These are phyloP conservation scores for Syrmaticus mikado DNA, from an alignment of 2,113 vertebrate species.

Conservation along the genomic window DNA sequence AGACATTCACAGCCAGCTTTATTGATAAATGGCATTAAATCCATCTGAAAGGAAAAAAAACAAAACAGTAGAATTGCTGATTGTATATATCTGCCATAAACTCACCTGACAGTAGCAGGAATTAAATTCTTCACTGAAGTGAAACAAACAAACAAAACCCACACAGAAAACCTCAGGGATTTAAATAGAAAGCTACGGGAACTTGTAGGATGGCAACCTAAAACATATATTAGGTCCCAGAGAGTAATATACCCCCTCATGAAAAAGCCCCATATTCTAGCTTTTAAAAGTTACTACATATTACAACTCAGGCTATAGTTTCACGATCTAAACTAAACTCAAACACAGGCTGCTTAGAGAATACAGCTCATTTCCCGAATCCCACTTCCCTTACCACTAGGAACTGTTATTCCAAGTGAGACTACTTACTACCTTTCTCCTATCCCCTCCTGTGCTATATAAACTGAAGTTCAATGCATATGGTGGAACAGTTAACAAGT, in stretches of 20 bases:
- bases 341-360: neutral
- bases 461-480: neutral
- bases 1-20: conserved; percentile 97
- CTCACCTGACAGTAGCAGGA: neutral
- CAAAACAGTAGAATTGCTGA: neutral
- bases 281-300: neutral
- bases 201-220: neutral
- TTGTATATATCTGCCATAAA: neutral
- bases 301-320: neutral
- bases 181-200: neutral
- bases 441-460: too few species aligned
- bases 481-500: neutral
- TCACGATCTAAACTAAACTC: rapidly evolving
- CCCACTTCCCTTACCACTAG: neutral
- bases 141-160: neutral
- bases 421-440: too few species aligned
- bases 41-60: conserved; percentile 85
- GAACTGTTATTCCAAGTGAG: neutral
- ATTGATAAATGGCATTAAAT: conserved; percentile 95
- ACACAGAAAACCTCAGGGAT: neutral
- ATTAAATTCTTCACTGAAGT: neutral
- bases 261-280: neutral
- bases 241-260: neutral
- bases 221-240: neutral
- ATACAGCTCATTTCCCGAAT: too few species aligned